phyloP scores from a whole-genome alignment of 2,888 invertebrate species.

The Matsumyia berberina region DNA sequence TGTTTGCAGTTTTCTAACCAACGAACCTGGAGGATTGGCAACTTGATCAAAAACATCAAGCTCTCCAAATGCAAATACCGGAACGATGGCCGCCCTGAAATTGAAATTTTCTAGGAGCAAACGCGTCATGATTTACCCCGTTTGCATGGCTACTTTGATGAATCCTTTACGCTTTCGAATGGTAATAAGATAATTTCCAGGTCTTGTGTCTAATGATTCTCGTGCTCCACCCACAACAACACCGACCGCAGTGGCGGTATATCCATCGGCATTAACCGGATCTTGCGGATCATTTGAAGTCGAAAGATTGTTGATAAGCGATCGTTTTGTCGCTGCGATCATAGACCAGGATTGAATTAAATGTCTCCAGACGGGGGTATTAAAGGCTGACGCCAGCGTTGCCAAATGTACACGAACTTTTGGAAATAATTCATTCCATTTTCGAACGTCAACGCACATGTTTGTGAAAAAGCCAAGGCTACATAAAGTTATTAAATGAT shows the following conservation, averaged over 20 bases:
- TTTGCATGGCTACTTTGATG: slow-evolving; percentile 88
- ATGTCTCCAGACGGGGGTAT: slow-evolving; percentile 90
- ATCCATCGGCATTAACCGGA: slow-evolving; percentile 81
- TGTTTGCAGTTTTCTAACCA: slow-evolving; percentile 88
- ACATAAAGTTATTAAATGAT: background rate
- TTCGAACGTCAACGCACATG: slow-evolving; percentile 89
- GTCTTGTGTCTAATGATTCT: slow-evolving; percentile 93
- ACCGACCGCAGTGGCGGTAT: slow-evolving; percentile 86
- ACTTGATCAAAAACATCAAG: slow-evolving; percentile 93
- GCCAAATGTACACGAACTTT: slow-evolving; percentile 87
- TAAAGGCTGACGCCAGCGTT: slow-evolving; percentile 90
- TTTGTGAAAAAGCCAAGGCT: slow-evolving; percentile 91
- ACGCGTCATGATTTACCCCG: slow-evolving; percentile 87
- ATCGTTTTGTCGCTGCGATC: slow-evolving; percentile 85
- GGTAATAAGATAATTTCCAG: slow-evolving; percentile 89
- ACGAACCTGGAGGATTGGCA: slow-evolving; percentile 89
- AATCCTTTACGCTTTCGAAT: slow-evolving; percentile 92
- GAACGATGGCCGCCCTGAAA: slow-evolving; percentile 91
- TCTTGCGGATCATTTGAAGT: slow-evolving; percentile 81
- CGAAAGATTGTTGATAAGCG: slow-evolving; percentile 82
- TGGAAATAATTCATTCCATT: slow-evolving; percentile 86
- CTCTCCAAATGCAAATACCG: slow-evolving; percentile 96
- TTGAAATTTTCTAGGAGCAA: background rate
- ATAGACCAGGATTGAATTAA: slow-evolving; percentile 86
- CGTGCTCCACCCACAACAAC: slow-evolving; percentile 95